Evolutionary conservation across 2,113 vertebrate genomes (phyloP).

Genomic region (Triplophysa rosa): DNA sequence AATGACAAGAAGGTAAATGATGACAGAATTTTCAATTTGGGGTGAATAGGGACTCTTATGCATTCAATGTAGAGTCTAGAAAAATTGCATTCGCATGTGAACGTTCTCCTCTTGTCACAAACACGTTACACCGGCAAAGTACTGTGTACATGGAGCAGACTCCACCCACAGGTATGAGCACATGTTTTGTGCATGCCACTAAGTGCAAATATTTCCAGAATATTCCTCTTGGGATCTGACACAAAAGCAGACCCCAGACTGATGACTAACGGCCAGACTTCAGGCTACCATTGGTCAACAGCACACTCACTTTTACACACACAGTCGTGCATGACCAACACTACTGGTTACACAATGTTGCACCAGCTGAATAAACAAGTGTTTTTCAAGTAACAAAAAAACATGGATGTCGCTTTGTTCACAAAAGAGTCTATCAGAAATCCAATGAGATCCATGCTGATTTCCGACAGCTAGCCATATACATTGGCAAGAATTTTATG

Average conservation of each 20-base stretch:
- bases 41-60: too few species aligned
- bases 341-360: slow-evolving; percentile 20
- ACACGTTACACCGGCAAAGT: too few species aligned
- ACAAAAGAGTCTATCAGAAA: background rate
- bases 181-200: background rate
- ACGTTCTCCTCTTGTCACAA: too few species aligned
- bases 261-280: slow-evolving; percentile 19
- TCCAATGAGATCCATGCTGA: background rate
- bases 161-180: too few species aligned
- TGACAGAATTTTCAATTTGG: too few species aligned
- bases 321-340: slow-evolving; percentile 7
- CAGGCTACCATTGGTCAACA: slow-evolving; percentile 5
- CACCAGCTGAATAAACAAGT: slow-evolving; percentile 49
- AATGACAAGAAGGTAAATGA: too few species aligned
- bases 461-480: background rate
- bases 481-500: background rate
- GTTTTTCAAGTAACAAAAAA: slow-evolving; percentile 37
- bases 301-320: background rate
- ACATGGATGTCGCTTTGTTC: background rate
- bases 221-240: slow-evolving; percentile 3
- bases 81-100: too few species aligned
- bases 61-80: too few species aligned
- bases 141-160: too few species aligned
- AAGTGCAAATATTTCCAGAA: slow-evolving; percentile 22
- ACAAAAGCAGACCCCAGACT: slow-evolving; percentile 14